Evolutionary conservation across 23 tunicate genomes (phyloP).

Genomic region (Trididemnum nubilum): DNA sequence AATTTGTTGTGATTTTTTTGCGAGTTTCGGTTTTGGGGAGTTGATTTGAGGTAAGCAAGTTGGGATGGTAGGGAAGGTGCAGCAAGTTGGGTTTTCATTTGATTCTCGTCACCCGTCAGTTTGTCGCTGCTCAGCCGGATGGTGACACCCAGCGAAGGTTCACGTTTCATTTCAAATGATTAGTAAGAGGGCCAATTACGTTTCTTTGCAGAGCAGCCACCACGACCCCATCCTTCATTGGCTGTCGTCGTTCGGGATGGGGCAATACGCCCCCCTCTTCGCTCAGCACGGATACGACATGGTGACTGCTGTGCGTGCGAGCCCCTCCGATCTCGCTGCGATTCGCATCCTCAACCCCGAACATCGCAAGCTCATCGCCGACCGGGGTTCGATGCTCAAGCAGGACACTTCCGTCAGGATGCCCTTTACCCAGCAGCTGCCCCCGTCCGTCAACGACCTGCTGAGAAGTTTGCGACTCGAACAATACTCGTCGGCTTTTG

Average conservation of each 20-base stretch:
- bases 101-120: too few relatives aligned
- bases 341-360: constrained; percentile 40
- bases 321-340: constrained; percentile 46
- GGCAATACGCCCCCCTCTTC: constrained; percentile 44
- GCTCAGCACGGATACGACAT: constrained; percentile 52
- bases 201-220: neutral
- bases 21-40: too few relatives aligned
- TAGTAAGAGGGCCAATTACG: too few relatives aligned
- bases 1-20: too few relatives aligned
- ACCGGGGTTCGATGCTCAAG: neutral
- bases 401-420: neutral
- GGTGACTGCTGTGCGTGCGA: constrained; percentile 18
- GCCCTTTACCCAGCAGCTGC: neutral
- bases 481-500: constrained; percentile 25
- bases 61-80: too few relatives aligned
- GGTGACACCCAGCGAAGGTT: too few relatives aligned
- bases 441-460: constrained; percentile 17
- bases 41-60: too few relatives aligned
- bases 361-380: constrained; percentile 29
- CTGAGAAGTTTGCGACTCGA: constrained; percentile 13
- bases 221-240: constrained; percentile 11
- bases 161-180: too few relatives aligned
- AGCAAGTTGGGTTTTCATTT: too few relatives aligned
- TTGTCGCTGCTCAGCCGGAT: too few relatives aligned
- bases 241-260: constrained; percentile 48